Evolutionary conservation across 2,113 vertebrate genomes (phyloP).

Genomic region (Oryzias melastigma): DNA sequence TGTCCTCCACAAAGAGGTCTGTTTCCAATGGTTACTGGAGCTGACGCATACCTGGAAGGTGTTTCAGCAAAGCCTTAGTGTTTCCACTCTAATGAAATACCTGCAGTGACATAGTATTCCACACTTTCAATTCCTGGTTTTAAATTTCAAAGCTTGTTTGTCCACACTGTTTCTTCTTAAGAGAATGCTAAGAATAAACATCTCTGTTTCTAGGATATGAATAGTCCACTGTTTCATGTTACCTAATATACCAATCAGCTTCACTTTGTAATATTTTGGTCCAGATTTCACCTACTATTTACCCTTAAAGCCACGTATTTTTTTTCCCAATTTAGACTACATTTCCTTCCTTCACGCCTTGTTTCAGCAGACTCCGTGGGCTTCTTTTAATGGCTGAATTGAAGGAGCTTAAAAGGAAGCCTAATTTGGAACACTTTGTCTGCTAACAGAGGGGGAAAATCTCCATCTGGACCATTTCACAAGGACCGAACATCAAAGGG

Average conservation of each 20-base stretch:
- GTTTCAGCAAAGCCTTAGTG: slow-evolving; percentile 19
- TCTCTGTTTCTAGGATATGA: slow-evolving; percentile 45
- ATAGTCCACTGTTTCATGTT: background rate
- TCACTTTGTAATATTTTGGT: too few species aligned
- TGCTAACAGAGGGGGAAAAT: slow-evolving; percentile 2
- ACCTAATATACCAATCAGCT: too few species aligned
- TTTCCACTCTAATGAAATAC: slow-evolving; percentile 16
- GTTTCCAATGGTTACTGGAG: slow-evolving; percentile 33
- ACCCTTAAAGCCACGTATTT: slow-evolving; percentile 38
- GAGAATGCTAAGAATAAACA: slow-evolving; percentile 39
- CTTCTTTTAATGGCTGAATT: slow-evolving; percentile 11
- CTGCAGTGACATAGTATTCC: slow-evolving; percentile 7
- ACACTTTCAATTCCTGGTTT: slow-evolving; percentile 9
- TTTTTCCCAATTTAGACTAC: slow-evolving; percentile 37
- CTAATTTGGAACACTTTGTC: background rate
- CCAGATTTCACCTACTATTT: slow-evolving; percentile 44
- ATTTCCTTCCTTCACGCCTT: slow-evolving; percentile 32
- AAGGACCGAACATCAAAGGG: slow-evolving; percentile 3
- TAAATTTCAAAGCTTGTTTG: slow-evolving; percentile 26
- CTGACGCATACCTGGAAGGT: slow-evolving; percentile 15
- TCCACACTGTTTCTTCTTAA: slow-evolving; percentile 17
- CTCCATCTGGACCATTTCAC: slow-evolving; percentile 22
- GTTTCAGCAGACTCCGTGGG: background rate
- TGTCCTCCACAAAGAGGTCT: slow-evolving; percentile 30
- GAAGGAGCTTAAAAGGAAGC: slow-evolving; percentile 18